Evolutionary conservation across 2,797 vertebrate genomes (phyloP), one percentile per base, ranked within the genome.

Genomic region (Fistularia tabacaria): DNA sequence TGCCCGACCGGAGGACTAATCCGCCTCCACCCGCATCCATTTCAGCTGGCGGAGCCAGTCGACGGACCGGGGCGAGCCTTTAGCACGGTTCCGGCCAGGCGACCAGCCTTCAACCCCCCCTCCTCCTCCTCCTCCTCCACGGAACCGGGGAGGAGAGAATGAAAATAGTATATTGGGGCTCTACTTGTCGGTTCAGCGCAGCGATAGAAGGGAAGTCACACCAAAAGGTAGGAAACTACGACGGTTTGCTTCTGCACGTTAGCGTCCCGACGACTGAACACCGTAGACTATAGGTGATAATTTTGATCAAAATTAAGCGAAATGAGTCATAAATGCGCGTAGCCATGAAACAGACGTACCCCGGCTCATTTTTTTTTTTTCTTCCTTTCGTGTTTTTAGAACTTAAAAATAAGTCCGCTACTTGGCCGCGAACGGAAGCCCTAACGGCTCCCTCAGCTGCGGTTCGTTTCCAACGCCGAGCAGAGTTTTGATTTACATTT

Each of bases 161-260:
- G 83, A 80, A 41, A 85, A 79, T 72, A 84, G 81, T 60, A 76
- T 64, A 53, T 68, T 56, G 64, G 9, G 58, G 51, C 62, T 74
- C 36, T 66, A 54, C 48, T 46, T 56, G 70, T 62, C 58, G 79
- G 71, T 56, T 55, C 69, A 62, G 55, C 49, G 49, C 54, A 71
- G 65, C 49, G 49, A 62, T 47, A 39, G 65, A 59, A 46, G 59
- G 51, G 59, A 71, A 74, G 66, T 64, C 69, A 38, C 67, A 15
- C 42, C 62, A 1, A 36, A 85, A 81, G 84, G 88, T 89, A 75
- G 85, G 78, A 14, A 9, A 48, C 36, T 7, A 9, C 49, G 42
- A 37, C 38, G 7, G 36, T 1, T 39, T 8, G 12, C 40, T 50
- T 12, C 9, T 37, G 3, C 25, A n/a, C 38, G 9, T 41, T 55